Conservation (phyloP, 2,888 invertebrate species). For the Odontocerum albicorne region DNA sequence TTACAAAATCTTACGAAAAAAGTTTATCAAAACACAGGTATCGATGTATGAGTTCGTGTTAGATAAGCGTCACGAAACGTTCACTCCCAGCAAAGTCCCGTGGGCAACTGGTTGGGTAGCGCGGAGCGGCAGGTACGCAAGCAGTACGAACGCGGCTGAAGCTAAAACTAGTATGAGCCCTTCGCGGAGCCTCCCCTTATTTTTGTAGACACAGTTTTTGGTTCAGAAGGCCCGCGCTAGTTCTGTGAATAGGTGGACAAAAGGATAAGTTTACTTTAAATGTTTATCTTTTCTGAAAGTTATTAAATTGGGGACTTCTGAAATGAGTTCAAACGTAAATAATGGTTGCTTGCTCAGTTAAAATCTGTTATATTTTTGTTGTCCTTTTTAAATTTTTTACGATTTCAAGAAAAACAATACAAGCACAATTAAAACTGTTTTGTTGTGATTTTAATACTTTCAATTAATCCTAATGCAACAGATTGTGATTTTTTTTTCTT, state of each 20-base stretch:
- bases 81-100: conserved; percentile 11
- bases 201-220: conserved; percentile 35
- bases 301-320: too few relatives aligned
- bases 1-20: neutral
- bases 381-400: too few relatives aligned
- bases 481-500: too few relatives aligned
- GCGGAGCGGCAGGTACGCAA: conserved; percentile 9
- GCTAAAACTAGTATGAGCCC: conserved; percentile 36
- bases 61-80: conserved; percentile 1
- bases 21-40: neutral
- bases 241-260: neutral
- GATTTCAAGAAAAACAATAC: too few relatives aligned
- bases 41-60: neutral
- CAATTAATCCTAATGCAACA: too few relatives aligned
- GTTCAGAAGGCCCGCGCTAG: conserved; percentile 27
- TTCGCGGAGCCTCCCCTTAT: conserved; percentile 33
- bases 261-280: too few relatives aligned
- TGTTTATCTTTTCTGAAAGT: too few relatives aligned
- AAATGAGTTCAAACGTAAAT: too few relatives aligned
- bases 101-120: conserved; percentile 18
- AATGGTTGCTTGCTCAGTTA: too few relatives aligned
- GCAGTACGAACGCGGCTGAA: conserved; percentile 20
- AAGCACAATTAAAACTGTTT: too few relatives aligned
- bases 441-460: too few relatives aligned
- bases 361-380: too few relatives aligned